Percentiles rank a stretch among this genome's conserved stretches.
phyloP scores from a whole-genome alignment of 2,888 invertebrate genomes.

The Ochropacha duplaris region DNA sequence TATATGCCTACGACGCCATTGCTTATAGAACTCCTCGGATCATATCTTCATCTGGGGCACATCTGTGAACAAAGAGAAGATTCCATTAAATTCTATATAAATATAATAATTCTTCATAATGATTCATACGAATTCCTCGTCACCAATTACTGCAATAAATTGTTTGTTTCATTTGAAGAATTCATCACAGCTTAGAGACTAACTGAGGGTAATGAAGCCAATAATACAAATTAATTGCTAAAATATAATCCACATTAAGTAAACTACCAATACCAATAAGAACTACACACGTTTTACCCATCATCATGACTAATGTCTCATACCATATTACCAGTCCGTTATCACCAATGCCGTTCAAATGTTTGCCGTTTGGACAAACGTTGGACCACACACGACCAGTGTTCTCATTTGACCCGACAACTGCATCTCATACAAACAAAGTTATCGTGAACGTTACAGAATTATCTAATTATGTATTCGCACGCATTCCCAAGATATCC shows the following conservation, averaged over 20 bases:
- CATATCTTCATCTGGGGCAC: constrained; percentile 58
- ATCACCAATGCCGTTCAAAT: neutral
- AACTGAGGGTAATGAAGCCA: too few species aligned
- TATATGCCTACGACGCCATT: constrained; percentile 57
- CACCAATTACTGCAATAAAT: too few species aligned
- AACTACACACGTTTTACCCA: neutral
- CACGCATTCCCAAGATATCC: constrained; percentile 32
- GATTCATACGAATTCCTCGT: too few species aligned
- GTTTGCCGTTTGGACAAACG: neutral
- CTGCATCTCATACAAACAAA: constrained; percentile 17
- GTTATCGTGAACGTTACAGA: constrained; percentile 29
- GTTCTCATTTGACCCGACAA: constrained; percentile 23
- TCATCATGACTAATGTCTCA: neutral
- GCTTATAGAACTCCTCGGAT: constrained; percentile 29
- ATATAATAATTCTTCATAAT: too few species aligned
- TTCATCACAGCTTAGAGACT: too few species aligned
- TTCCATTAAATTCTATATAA: constrained; percentile 1
- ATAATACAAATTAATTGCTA: neutral
- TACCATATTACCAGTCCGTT: neutral
- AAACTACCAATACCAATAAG: neutral
- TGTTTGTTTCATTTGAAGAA: too few species aligned
- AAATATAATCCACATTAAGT: neutral
- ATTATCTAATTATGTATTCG: constrained; percentile 30
- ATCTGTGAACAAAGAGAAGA: constrained; percentile 55
- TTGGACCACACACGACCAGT: constrained; percentile 3